Conservation (phyloP, 2,888 invertebrate species). For the Platerodrilus igneus region DNA sequence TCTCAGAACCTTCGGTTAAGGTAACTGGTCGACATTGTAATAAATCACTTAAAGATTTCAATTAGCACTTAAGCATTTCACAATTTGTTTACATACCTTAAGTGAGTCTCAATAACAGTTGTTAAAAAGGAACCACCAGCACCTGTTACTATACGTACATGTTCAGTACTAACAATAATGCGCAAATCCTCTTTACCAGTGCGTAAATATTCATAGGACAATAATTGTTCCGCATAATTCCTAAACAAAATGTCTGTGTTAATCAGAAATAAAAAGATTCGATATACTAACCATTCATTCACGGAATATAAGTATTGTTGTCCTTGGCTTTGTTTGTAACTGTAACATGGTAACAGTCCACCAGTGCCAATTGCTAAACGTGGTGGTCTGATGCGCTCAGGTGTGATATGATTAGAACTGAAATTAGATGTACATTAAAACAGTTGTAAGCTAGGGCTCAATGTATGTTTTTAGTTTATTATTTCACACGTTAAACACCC, state of each 20-base stretch:
- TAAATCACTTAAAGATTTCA: conserved; percentile 56
- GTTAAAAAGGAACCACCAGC: conserved; percentile 52
- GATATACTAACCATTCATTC: conserved; percentile 40
- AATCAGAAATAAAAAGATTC: conserved; percentile 7
- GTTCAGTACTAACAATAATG: conserved; percentile 71
- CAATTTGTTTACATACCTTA: conserved; percentile 49
- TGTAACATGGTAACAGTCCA: conserved; percentile 80
- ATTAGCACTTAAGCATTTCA: no score
- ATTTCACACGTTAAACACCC: no score
- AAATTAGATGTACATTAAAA: no score
- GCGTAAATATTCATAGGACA: conserved; percentile 76
- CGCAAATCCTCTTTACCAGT: conserved; percentile 74
- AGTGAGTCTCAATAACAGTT: conserved; percentile 57
- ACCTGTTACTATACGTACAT: conserved; percentile 68
- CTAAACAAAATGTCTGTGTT: no score
- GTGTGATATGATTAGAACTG: conserved; percentile 64
- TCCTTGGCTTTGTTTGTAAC: conserved; percentile 69
- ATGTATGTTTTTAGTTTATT: no score
- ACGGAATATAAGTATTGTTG: conserved; percentile 66
- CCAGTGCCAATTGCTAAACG: conserved; percentile 64
- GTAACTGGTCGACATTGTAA: conserved; percentile 60
- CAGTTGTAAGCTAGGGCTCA: no score
- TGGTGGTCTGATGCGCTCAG: conserved; percentile 66
- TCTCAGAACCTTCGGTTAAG: conserved; percentile 47
- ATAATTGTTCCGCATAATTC: conserved; percentile 71